phyloP scores from a whole-genome alignment of 2,113 vertebrate genomes.

The Chinchilla lanigera region DNA sequence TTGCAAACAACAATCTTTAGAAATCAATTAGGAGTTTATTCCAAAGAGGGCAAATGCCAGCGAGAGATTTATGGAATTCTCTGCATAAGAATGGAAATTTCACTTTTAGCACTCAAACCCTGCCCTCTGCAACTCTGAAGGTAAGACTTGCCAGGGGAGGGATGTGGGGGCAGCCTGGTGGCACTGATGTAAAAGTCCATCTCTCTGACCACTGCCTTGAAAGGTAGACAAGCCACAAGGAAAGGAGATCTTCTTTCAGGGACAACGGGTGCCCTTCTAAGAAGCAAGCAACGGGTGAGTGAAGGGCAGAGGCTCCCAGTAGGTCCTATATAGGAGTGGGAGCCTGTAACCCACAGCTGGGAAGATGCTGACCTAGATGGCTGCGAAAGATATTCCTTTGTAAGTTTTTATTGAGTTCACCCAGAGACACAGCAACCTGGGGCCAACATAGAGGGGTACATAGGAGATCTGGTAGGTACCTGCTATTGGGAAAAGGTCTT shows the following conservation, averaged over 20 bases:
- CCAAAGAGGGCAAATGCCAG: slow-evolving; percentile 47
- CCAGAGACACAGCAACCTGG: background rate
- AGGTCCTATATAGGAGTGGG: background rate
- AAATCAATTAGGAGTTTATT: slow-evolving; percentile 72
- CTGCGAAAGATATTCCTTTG: background rate
- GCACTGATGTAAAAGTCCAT: background rate
- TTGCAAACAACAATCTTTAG: slow-evolving; percentile 72
- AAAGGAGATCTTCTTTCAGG: background rate
- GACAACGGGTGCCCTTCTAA: background rate
- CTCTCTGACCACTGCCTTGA: background rate
- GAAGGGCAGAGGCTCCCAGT: background rate
- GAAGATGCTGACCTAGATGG: background rate
- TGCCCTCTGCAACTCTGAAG: background rate
- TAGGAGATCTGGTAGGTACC: background rate
- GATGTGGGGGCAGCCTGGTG: background rate
- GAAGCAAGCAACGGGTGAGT: background rate
- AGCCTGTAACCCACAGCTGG: background rate
- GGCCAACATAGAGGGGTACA: accelerated
- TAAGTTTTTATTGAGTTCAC: background rate
- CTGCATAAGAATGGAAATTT: background rate
- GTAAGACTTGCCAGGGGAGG: background rate
- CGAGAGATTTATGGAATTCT: slow-evolving; percentile 64
- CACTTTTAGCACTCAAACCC: background rate
- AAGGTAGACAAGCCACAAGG: background rate
- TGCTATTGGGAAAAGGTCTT: background rate